Conservation (phyloP, 2,113 vertebrate genomes). For the Microcebus jonahi region DNA sequence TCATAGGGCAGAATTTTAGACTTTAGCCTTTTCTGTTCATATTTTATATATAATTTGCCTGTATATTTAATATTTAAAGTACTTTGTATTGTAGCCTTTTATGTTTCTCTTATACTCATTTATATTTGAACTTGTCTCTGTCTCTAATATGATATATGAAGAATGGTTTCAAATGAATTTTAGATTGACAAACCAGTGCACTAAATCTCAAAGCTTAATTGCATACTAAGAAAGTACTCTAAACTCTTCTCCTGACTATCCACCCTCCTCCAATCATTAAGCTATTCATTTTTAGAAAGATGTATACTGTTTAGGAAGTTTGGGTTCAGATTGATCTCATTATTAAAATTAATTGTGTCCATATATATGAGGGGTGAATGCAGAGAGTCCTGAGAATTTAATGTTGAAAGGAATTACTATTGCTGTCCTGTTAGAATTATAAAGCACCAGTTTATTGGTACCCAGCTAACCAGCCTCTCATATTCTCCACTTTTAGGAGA, state of each 20-base stretch:
- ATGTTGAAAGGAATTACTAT: background rate
- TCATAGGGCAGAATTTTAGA: background rate
- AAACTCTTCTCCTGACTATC: background rate
- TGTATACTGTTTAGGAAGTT: background rate
- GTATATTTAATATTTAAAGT: conserved; percentile 48
- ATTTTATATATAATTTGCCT: background rate
- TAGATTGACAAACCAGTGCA: background rate
- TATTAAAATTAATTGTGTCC: background rate
- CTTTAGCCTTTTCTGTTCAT: background rate
- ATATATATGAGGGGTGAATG: background rate
- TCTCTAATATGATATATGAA: conserved; percentile 19
- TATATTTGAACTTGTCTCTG: background rate
- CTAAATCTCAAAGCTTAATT: conserved; percentile 33
- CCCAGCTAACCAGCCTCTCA: background rate
- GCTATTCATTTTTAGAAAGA: background rate
- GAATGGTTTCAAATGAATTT: conserved; percentile 44
- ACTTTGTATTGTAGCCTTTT: background rate
- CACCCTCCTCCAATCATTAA: background rate
- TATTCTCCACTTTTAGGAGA: background rate
- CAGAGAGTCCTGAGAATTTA: background rate
- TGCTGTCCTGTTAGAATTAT: background rate
- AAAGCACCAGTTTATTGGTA: background rate
- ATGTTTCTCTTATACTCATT: conserved; percentile 30
- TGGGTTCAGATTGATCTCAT: background rate
- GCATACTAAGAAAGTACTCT: background rate